A percentile compares a stretch with the other conserved stretches of the same genome.
Conservation (phyloP, 1,140 invertebrate genomes). For the Neuroterus valhalla region DNA sequence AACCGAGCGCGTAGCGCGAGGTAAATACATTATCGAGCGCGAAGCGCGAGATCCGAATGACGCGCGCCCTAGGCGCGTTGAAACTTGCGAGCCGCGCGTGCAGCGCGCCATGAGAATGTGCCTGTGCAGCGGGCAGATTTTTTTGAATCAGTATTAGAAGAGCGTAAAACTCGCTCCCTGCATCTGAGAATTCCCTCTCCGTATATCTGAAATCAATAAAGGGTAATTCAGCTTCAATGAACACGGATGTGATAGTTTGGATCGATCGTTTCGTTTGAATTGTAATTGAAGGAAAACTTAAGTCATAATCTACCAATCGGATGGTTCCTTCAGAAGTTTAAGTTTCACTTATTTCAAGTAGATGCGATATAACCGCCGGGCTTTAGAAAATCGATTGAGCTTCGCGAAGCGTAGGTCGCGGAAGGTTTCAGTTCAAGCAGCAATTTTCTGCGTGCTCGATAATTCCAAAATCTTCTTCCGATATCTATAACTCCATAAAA, state of each 20-base stretch:
- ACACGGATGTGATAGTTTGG: constrained; percentile 8
- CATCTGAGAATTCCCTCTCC: not conserved
- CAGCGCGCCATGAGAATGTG: no score
- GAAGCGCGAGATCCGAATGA: no score
- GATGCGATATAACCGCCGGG: constrained; percentile 23
- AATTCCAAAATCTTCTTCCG: not conserved
- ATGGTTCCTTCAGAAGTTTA: constrained; percentile 17
- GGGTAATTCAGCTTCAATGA: constrained; percentile 10
- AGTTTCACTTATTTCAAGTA: constrained; percentile 28
- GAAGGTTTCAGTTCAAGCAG: constrained; percentile 19
- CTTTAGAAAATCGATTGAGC: constrained; percentile 25
- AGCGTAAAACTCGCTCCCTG: not conserved
- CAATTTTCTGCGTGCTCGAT: constrained; percentile 12
- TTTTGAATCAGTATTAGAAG: no score
- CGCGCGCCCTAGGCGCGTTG: no score
- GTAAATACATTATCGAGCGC: no score
- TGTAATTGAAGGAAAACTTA: constrained; percentile 28
- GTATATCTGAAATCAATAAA: not conserved
- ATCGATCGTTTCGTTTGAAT: constrained; percentile 7
- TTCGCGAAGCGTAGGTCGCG: constrained; percentile 11
- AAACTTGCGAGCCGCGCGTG: no score
- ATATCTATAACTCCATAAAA: not conserved
- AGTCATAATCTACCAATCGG: constrained; percentile 27
- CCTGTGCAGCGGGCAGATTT: no score
- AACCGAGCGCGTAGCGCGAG: no score